A percentile compares a stretch with the other conserved stretches of the same genome.
These are phyloP conservation scores for Ptiloglossa arizonensis DNA, from an alignment of 1,140 invertebrate species.

Conservation along the genomic window DNA sequence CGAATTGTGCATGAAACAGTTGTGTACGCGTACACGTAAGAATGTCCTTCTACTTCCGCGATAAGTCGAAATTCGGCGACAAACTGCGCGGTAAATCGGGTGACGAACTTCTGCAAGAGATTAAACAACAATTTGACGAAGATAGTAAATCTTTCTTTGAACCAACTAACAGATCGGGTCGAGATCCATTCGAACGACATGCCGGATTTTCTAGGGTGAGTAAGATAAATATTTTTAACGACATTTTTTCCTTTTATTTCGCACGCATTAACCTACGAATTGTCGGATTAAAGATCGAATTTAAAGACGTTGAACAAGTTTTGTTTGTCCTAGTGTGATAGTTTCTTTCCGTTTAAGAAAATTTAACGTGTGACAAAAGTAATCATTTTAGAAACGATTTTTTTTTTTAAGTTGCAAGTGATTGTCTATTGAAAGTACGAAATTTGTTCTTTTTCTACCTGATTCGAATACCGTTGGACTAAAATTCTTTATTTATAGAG, in stretches of 20 bases:
- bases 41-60: slow-evolving; percentile 80
- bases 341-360: no score
- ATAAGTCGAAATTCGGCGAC: slow-evolving; percentile 78
- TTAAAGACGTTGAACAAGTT: no score
- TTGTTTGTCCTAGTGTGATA: no score
- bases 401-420: background rate
- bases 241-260: background rate
- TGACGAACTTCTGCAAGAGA: slow-evolving; percentile 78
- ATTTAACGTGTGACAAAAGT: background rate
- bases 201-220: slow-evolving; percentile 74
- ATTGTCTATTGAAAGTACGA: background rate
- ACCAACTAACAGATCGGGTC: slow-evolving; percentile 36
- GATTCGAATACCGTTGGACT: slow-evolving; percentile 8
- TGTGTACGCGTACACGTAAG: slow-evolving; percentile 20
- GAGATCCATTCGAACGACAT: slow-evolving; percentile 75
- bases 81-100: slow-evolving; percentile 76
- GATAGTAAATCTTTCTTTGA: slow-evolving; percentile 79
- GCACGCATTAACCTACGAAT: no score
- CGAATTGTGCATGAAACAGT: slow-evolving; percentile 19
- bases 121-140: slow-evolving; percentile 78
- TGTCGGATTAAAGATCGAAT: background rate
- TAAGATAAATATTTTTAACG: background rate
- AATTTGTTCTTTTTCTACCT: background rate
- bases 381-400: background rate
- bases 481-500: slow-evolving; percentile 71